A percentile compares a stretch with the other conserved stretches of the same genome.
Evolutionary conservation across 2,113 vertebrate genomes (phyloP).

Genomic region (Chamaetylas fuelleborni): DNA sequence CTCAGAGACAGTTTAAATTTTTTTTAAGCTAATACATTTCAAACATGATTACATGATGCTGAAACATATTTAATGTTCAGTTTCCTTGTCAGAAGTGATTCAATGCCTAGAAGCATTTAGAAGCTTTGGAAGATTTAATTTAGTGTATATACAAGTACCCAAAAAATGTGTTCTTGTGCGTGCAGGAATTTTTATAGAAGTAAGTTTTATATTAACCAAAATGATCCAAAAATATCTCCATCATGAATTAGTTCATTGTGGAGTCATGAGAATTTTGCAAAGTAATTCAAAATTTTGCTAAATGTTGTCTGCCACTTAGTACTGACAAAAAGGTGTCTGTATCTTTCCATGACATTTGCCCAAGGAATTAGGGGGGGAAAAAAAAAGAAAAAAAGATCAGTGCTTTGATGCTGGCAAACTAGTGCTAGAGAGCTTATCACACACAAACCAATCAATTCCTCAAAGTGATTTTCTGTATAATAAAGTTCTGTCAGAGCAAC

Average conservation of each 20-base stretch:
- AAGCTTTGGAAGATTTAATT: neutral
- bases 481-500: conserved; percentile 17
- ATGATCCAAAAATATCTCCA: neutral
- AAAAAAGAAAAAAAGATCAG: neutral
- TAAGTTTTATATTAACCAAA: neutral
- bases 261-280: neutral
- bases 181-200: neutral
- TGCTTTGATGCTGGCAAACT: conserved; percentile 11
- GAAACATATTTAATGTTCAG: neutral
- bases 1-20: neutral
- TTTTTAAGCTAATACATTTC: neutral
- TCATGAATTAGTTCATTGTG: neutral
- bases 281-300: neutral
- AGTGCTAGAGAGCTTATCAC: conserved; percentile 1
- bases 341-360: neutral
- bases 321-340: neutral
- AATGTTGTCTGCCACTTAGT: neutral
- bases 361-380: neutral
- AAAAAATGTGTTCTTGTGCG: neutral
- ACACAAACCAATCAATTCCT: conserved; percentile 11
- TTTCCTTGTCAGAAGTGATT: neutral
- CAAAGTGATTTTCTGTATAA: conserved; percentile 1
- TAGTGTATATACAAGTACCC: neutral
- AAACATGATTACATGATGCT: neutral
- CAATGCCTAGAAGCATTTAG: neutral